Evolutionary conservation across 1,140 invertebrate genomes (phyloP), one percentile per base, ranked within the genome.

Genomic region (Tribolium madens): DNA sequence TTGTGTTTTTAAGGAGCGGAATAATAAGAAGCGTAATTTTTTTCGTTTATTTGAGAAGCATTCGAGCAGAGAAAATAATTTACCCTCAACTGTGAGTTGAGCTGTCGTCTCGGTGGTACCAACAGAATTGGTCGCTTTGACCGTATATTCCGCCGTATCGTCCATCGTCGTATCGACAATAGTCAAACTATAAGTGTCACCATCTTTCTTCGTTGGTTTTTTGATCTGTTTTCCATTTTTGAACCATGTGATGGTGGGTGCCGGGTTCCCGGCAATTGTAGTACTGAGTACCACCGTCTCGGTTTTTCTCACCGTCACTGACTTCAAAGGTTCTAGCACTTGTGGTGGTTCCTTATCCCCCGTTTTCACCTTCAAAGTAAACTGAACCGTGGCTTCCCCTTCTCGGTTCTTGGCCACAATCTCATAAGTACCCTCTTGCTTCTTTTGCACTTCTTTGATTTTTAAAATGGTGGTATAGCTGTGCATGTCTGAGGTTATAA

Each of bases 371-470:
- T 96, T 96, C 0, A 98, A 85, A 7, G 91, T 91, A 53, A 97
- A 93, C 71, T 93, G 92, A 52, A 96, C 89, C 53, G 90, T 91
- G 10, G 95, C 92, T 89, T 97, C 95, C 15, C 97, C 97, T 87
- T 97, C 96, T 79, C 94, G 89, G 84, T 97, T 98, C 68, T 92
- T 93, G 3, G 96, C 95, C 26, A 94, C 87, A 3, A 97, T 92
- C 82, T 96, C 95, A 84, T 97, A 98, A 9, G 88, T 91, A 15
- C 97, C 97, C 87, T 96, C 95, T 86, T 97, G 95, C 42, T 85
- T 87, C 78, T 93, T 94, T 76, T 90, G 89, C 0, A 95, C 91
- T 81, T 94, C 91, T 17, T 90, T 91, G 71, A 97, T 95, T 83
- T 92, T 93, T 4, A 97, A 86, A 10, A 93, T 91, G 78, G 92